Base-by-base conservation (phyloP, 2,888 invertebrate genomes). In the Sarcophaga variegata region DNA sequence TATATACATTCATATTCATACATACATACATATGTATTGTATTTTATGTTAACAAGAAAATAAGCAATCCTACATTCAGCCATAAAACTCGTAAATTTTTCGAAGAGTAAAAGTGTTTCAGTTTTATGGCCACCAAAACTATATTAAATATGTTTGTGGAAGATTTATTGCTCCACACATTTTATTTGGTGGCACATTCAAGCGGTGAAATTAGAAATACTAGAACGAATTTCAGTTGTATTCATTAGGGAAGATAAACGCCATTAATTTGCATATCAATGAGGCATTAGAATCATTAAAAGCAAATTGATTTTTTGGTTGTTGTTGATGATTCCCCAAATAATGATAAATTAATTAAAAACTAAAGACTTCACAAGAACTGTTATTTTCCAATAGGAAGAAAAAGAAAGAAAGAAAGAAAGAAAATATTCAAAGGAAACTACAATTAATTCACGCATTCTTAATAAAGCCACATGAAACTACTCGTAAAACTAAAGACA, bases 401-500 rank as follows among this genome's bases (percentile, higher is more conserved):
- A 49, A 64, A 64, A 49, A 17, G 14, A 74, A 70, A 47, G 17
- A 59, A 79, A 47, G 17, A 59, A 79, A 78, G 63, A 67, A 11
- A 22, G 20, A 90, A 90, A 90, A 88, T 20, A 47, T 64, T 11
- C 54, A 25, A 60, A 45, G 49, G 74, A 81, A 74, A 37, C 37
- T 69, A 89, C 92, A 91, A 92, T 92, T 92, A 92, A 91, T 92
- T 92, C 90, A 91, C 91, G 92, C 92, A 92, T 92, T 92, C 90
- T 89, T 90, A 90, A 90, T 88, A 89, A 89, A 89, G 78, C 87
- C 70, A 77, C 84, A 88, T 78, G 69, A 81, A 77, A 83, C 54
- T 84, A 45, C 45, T 76, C 86, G 78, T 76, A 81, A 82, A 79
- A 84, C 25, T 59, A 1, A 66, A 64, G 62, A 54, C 70, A 70